Evolutionary conservation across 2,113 vertebrate genomes (phyloP).

Genomic region (Synodontis membranacea): DNA sequence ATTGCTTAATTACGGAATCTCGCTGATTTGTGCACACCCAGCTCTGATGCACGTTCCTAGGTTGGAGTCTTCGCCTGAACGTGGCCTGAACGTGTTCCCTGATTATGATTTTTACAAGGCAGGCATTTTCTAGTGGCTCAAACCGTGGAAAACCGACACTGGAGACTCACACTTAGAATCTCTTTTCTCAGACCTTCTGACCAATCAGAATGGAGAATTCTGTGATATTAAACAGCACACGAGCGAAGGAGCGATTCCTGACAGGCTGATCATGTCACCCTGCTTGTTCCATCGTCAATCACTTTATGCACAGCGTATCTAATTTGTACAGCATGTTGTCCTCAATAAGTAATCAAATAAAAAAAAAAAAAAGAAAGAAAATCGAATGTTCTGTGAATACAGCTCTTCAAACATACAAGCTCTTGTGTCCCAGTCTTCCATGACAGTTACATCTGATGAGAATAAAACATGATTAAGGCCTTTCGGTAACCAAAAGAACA

Average conservation of each 20-base stretch:
- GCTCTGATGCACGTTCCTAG: background rate
- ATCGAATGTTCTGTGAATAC: background rate
- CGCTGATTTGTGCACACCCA: background rate
- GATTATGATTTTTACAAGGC: background rate
- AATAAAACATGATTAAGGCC: conserved; percentile 30
- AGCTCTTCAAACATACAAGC: background rate
- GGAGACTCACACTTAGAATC: background rate
- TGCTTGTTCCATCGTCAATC: background rate
- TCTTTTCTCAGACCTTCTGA: background rate
- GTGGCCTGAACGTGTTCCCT: background rate
- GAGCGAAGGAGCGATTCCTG: background rate
- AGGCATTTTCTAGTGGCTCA: background rate
- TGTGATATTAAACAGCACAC: background rate
- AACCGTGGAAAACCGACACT: background rate
- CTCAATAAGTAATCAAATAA: background rate
- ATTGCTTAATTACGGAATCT: conserved; percentile 4
- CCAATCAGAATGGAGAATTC: background rate
- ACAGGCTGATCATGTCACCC: background rate
- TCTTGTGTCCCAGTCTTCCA: background rate
- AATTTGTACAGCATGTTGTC: background rate
- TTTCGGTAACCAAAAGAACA: conserved; percentile 26
- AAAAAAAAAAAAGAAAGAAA: too few species aligned
- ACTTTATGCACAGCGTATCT: background rate
- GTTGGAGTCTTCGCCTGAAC: background rate
- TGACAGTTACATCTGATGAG: conserved; percentile 16